phyloP scores from a whole-genome alignment of 2,888 invertebrate genomes.

The Phanerotoma sp. region DNA sequence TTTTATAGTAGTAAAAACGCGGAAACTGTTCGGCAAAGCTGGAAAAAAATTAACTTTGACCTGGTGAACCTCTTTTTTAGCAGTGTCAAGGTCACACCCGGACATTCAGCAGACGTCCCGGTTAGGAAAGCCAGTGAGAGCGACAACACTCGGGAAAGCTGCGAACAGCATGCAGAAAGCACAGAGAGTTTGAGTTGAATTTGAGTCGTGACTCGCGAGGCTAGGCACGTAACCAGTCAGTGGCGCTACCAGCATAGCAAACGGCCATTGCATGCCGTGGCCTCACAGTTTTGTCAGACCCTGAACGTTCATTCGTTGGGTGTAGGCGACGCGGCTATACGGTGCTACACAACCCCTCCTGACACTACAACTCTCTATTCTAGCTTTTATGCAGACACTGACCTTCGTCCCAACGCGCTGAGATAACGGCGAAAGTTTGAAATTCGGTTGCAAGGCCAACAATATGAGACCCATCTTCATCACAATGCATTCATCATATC shows the following conservation, averaged over 20 bases:
- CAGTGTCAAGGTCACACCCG: constrained; percentile 36
- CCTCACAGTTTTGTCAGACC: constrained; percentile 26
- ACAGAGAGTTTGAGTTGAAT: constrained; percentile 52
- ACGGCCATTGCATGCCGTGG: constrained; percentile 32
- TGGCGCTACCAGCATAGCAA: constrained; percentile 57
- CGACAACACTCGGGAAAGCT: constrained; percentile 18
- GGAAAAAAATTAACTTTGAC: constrained; percentile 26
- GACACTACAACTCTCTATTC: constrained; percentile 24
- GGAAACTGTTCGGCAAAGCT: too few species aligned
- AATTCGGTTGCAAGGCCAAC: constrained; percentile 56
- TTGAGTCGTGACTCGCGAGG: constrained; percentile 54
- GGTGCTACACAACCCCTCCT: constrained; percentile 24
- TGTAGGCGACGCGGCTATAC: constrained; percentile 24
- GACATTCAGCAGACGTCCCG: constrained; percentile 34
- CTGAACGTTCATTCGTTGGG: constrained; percentile 26
- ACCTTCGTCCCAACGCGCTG: constrained; percentile 50
- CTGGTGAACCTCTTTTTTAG: constrained; percentile 24
- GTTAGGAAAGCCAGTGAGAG: constrained; percentile 30
- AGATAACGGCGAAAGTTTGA: constrained; percentile 54
- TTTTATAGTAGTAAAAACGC: too few species aligned
- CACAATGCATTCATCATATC: too few species aligned
- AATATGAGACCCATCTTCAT: constrained; percentile 10
- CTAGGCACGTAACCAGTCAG: constrained; percentile 52
- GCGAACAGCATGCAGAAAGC: constrained; percentile 26
- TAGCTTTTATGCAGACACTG: constrained; percentile 57